Percentiles rank a stretch among this genome's conserved stretches.
Conservation (phyloP, 2,113 vertebrate genomes). For the Plecotus auritus region DNA sequence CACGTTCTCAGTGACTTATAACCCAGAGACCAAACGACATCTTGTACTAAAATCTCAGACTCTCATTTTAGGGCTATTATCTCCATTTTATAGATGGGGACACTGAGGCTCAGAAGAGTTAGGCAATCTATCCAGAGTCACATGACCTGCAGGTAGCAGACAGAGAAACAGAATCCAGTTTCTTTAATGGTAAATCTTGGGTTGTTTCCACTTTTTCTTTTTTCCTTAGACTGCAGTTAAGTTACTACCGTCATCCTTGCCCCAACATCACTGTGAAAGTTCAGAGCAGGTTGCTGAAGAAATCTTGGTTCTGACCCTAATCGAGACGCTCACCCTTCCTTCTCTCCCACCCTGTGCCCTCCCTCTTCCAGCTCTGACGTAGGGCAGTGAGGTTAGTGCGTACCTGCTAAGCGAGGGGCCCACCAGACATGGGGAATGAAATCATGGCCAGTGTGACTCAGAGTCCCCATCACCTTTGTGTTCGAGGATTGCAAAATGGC, state of each 20-base stretch:
- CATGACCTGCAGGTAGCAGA: background rate
- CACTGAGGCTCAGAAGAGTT: background rate
- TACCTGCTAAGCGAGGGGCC: background rate
- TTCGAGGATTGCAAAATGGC: background rate
- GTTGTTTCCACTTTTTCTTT: background rate
- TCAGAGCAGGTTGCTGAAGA: background rate
- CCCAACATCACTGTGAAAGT: background rate
- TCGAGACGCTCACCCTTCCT: background rate
- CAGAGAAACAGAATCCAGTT: background rate
- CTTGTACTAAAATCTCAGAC: background rate
- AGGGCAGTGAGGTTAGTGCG: too few species aligned
- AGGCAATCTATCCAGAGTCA: background rate
- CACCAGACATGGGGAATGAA: background rate
- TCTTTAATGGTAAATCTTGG: background rate
- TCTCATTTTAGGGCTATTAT: background rate
- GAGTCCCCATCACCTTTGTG: rapidly evolving
- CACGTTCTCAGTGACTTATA: background rate
- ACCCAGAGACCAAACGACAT: background rate
- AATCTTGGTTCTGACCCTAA: background rate
- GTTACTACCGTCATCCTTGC: background rate
- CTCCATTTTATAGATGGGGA: background rate
- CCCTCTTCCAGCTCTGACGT: background rate
- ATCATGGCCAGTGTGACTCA: background rate
- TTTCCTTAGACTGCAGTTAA: background rate
- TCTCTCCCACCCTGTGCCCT: rapidly evolving